Percentiles rank a stretch among this genome's conserved stretches.
phyloP scores from a whole-genome alignment of 2,113 vertebrate species.

The Panthera tigris region DNA sequence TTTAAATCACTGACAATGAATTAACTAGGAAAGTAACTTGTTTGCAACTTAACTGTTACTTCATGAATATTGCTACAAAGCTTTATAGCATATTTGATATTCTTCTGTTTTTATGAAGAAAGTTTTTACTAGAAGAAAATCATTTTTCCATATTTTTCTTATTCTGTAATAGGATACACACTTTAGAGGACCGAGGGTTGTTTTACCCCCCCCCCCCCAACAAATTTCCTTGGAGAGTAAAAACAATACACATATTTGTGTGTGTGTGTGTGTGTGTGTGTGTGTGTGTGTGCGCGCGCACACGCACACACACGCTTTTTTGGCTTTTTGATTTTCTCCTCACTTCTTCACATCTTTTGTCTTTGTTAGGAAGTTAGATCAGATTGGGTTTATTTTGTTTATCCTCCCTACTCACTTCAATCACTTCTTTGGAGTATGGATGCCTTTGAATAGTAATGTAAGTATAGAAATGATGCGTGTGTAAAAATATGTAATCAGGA shows the following conservation, averaged over 20 bases:
- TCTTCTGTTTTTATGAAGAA: constrained; percentile 60
- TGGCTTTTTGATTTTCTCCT: neutral
- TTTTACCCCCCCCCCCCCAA: neutral
- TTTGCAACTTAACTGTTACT: constrained; percentile 54
- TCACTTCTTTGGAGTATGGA: neutral
- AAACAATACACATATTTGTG: neutral
- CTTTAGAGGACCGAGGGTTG: neutral
- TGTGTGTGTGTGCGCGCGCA: neutral
- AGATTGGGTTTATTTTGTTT: neutral
- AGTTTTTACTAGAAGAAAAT: constrained; percentile 57
- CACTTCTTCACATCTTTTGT: neutral
- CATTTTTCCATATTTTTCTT: constrained; percentile 41
- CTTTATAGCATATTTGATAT: constrained; percentile 50
- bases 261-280: neutral
- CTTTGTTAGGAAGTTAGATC: constrained; percentile 19
- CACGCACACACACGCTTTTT: neutral
- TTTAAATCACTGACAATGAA: constrained; percentile 55
- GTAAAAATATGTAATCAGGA: neutral
- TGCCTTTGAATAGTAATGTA: neutral
- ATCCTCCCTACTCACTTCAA: neutral
- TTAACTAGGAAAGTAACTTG: constrained; percentile 43
- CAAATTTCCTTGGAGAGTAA: neutral
- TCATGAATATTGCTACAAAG: constrained; percentile 33
- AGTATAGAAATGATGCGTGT: neutral
- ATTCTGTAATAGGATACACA: neutral